Evolutionary conservation across 2,797 vertebrate species (phyloP).

Genomic region (Phalanger gymnotis): DNA sequence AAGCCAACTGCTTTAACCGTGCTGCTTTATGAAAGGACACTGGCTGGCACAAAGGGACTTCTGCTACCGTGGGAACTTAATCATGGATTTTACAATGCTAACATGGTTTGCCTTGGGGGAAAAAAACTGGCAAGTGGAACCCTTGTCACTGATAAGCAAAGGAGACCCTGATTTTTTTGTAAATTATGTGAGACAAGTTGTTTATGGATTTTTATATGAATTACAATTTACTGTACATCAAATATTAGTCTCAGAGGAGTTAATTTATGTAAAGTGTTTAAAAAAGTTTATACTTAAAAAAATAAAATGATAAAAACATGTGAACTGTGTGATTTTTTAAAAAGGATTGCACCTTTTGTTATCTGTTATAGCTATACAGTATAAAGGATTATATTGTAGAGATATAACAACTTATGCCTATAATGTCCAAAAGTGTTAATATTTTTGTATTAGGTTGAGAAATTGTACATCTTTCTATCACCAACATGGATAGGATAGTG

Average conservation of each 20-base stretch:
- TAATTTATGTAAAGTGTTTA: conserved; percentile 99
- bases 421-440: conserved; percentile 88
- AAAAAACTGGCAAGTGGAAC: conserved; percentile 86
- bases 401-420: conserved; percentile 88
- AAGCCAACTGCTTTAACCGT: conserved; percentile 86
- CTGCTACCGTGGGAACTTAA: conserved; percentile 84
- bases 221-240: conserved; percentile 98
- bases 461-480: conserved; percentile 84
- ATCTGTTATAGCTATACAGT: conserved; percentile 89
- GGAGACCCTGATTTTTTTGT: conserved; percentile 97
- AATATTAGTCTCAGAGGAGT: conserved; percentile 98
- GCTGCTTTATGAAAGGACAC: conserved; percentile 88
- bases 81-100: conserved; percentile 86
- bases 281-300: conserved; percentile 96
- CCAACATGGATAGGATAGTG: conserved; percentile 80
- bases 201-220: conserved; percentile 97
- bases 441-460: conserved; percentile 89
- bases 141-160: conserved; percentile 92
- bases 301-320: conserved; percentile 97
- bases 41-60: conserved; percentile 86
- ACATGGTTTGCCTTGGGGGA: conserved; percentile 87
- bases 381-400: conserved; percentile 90
- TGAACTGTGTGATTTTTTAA: conserved; percentile 89
- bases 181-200: conserved; percentile 99
- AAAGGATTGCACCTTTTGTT: conserved; percentile 89